Evolutionary conservation across 2,888 invertebrate species (phyloP).

Genomic region (Timema cristinae): DNA sequence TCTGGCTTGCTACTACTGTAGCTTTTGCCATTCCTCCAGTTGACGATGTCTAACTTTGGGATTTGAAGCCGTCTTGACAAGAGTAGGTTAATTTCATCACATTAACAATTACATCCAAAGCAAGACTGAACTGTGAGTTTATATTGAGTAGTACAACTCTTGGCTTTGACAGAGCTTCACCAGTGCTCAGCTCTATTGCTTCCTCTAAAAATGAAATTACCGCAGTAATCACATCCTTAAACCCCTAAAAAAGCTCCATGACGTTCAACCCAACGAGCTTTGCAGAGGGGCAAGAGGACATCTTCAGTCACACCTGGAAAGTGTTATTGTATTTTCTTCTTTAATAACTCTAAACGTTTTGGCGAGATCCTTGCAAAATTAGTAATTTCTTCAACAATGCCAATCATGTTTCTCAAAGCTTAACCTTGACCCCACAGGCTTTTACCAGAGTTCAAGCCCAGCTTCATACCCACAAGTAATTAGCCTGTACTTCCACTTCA

Average conservation of each 20-base stretch:
- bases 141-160: slow-evolving; percentile 1
- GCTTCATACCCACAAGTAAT: no score
- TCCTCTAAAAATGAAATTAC: slow-evolving; percentile 14
- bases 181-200: slow-evolving; percentile 1
- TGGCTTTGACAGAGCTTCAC: slow-evolving; percentile 12
- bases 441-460: background rate
- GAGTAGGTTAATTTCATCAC: background rate
- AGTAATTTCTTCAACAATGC: background rate
- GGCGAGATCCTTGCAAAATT: slow-evolving; percentile 1
- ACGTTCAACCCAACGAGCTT: slow-evolving; percentile 7
- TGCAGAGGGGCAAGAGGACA: background rate
- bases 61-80: slow-evolving; percentile 11
- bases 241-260: slow-evolving; percentile 2
- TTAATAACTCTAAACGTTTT: background rate
- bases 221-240: background rate
- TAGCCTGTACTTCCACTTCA: no score
- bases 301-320: background rate
- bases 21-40: slow-evolving; percentile 10
- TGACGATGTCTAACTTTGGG: slow-evolving; percentile 4
- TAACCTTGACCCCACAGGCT: background rate
- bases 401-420: slow-evolving; percentile 7
- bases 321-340: background rate
- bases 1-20: slow-evolving; percentile 3
- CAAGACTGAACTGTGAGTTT: slow-evolving; percentile 3
- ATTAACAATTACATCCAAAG: background rate